These are phyloP conservation scores for Nysson spinosus DNA, from an alignment of 2,888 invertebrate genomes.

Conservation along the genomic window DNA sequence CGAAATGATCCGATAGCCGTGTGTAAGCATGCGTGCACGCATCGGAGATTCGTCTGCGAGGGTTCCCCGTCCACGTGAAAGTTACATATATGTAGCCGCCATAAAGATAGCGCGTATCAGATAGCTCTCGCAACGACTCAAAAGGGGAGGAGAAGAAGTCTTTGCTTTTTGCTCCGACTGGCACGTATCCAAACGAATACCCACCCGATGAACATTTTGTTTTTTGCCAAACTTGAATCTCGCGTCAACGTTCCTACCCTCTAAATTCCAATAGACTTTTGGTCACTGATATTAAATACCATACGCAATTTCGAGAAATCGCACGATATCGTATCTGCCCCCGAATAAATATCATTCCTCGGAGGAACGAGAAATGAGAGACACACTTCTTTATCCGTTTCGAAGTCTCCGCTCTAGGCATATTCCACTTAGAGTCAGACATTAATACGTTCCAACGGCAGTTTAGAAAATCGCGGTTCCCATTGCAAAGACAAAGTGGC, in stretches of 20 bases:
- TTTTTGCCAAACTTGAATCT: conserved; percentile 9
- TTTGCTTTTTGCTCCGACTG: conserved; percentile 15
- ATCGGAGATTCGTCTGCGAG: conserved; percentile 19
- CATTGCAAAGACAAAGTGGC: conserved; percentile 13
- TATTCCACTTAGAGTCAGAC: too few relatives aligned
- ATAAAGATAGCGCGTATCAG: conserved; percentile 70
- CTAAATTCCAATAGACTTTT: background rate
- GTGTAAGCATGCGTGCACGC: conserved; percentile 53
- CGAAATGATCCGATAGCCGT: conserved; percentile 66
- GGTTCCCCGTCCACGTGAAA: conserved; percentile 35
- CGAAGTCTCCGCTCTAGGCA: too few relatives aligned
- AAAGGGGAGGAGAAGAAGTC: conserved; percentile 22
- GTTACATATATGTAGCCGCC: conserved; percentile 55
- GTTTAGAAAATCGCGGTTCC: background rate
- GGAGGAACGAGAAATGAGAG: too few relatives aligned
- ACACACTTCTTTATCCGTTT: conserved; percentile 11
- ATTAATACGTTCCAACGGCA: background rate
- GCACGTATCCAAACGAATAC: conserved; percentile 25
- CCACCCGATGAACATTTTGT: conserved; percentile 16
- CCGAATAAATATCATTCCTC: too few relatives aligned
- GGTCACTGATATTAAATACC: background rate
- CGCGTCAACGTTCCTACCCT: background rate
- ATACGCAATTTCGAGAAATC: too few relatives aligned
- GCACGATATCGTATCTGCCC: too few relatives aligned
- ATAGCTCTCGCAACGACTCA: conserved; percentile 46